A percentile compares a stretch with the other conserved stretches of the same genome.
Conservation (phyloP, 2,797 vertebrate genomes). For the Sebastes oblongus region DNA sequence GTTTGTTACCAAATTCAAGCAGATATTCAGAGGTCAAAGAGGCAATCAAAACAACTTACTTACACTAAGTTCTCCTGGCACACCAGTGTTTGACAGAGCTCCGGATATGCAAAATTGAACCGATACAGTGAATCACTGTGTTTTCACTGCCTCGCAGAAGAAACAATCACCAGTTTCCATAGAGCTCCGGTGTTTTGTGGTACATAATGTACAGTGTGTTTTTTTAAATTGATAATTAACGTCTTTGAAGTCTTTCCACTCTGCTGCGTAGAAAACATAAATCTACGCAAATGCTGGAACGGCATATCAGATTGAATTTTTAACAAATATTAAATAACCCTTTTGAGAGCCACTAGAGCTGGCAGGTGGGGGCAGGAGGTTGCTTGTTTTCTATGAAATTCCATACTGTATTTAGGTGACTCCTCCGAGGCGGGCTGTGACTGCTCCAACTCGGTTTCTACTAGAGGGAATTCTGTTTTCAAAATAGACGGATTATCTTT, state of each 20-base stretch:
- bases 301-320: slow-evolving; percentile 33
- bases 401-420: slow-evolving; percentile 61
- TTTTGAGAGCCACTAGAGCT: slow-evolving; percentile 25
- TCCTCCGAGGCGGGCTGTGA: slow-evolving; percentile 41
- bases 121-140: slow-evolving; percentile 32
- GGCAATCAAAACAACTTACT: slow-evolving; percentile 50
- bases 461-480: slow-evolving; percentile 69
- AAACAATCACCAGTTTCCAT: slow-evolving; percentile 48
- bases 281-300: slow-evolving; percentile 7
- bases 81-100: slow-evolving; percentile 32
- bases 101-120: slow-evolving; percentile 32
- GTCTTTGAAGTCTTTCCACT: slow-evolving; percentile 14
- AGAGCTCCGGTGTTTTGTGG: slow-evolving; percentile 27
- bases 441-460: slow-evolving; percentile 52
- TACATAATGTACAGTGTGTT: slow-evolving; percentile 2
- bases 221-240: slow-evolving; percentile 13
- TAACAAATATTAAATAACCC: slow-evolving; percentile 44
- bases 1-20: slow-evolving; percentile 35
- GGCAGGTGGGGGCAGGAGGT: slow-evolving; percentile 35
- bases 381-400: slow-evolving; percentile 62
- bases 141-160: slow-evolving; percentile 44
- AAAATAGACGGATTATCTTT: slow-evolving; percentile 80
- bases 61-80: slow-evolving; percentile 21
- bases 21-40: slow-evolving; percentile 40
- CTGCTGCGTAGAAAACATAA: slow-evolving; percentile 12